Percentiles rank a stretch among this genome's conserved stretches.
phyloP scores from a whole-genome alignment of 2,797 vertebrate species.

The Alcedo quadribrachys region DNA sequence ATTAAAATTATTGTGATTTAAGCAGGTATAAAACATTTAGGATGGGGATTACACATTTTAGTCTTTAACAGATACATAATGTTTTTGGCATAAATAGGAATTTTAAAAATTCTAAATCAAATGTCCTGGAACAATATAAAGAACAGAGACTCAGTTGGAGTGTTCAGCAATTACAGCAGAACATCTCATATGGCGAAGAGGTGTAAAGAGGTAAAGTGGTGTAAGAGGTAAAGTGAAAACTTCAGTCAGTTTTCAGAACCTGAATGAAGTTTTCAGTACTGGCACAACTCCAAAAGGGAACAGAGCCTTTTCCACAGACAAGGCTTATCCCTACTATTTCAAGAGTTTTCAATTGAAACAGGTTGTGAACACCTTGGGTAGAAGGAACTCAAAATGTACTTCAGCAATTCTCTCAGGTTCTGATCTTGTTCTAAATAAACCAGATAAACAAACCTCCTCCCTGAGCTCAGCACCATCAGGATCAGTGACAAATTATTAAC shows the following conservation, averaged over 20 bases:
- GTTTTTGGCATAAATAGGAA: neutral
- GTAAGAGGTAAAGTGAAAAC: neutral
- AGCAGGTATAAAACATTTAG: neutral
- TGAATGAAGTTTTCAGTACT: neutral
- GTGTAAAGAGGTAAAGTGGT: neutral
- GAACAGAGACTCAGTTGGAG: neutral
- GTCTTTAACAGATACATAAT: neutral
- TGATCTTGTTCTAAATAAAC: neutral
- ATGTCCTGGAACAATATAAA: conserved; percentile 4
- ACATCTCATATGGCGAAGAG: neutral
- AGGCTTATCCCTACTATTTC: neutral
- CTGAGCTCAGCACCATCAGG: neutral
- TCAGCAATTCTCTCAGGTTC: neutral
- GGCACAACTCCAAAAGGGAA: neutral
- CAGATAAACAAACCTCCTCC: neutral
- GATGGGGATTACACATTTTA: neutral
- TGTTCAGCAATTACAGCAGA: neutral
- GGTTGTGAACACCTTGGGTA: neutral
- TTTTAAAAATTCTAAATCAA: neutral
- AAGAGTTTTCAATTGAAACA: neutral
- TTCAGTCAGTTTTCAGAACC: neutral
- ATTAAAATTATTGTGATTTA: neutral
- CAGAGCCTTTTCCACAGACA: neutral
- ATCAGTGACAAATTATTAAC: conserved; percentile 26
- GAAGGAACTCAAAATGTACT: neutral